Evolutionary conservation across 92 coral and sea anemone genomes (phyloP).

Genomic region (Isaurus tuberculatus): DNA sequence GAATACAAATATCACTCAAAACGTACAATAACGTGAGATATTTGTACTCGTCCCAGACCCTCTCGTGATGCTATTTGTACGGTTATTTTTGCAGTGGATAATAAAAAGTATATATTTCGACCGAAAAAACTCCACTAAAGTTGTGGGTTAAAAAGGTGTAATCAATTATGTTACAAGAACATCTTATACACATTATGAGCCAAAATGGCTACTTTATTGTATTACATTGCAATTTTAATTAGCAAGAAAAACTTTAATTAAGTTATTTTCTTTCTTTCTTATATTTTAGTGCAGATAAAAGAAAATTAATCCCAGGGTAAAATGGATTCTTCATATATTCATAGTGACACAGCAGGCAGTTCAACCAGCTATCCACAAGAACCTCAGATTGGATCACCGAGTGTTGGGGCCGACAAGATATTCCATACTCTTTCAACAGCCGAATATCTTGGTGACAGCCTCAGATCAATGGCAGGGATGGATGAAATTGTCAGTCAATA

Average conservation of each 20-base stretch:
- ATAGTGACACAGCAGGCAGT: background rate
- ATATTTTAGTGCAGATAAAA: background rate
- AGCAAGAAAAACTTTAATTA: background rate
- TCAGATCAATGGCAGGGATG: conserved; percentile 30
- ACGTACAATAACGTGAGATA: too few species aligned
- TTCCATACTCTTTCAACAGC: conserved; percentile 35
- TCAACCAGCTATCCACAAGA: conserved; percentile 26
- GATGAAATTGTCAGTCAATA: conserved; percentile 27
- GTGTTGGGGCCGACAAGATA: conserved; percentile 8
- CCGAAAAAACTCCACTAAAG: too few species aligned
- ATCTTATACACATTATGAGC: too few species aligned
- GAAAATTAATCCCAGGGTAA: background rate
- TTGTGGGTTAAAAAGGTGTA: too few species aligned
- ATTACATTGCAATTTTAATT: too few species aligned
- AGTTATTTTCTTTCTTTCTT: background rate
- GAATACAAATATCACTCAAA: too few species aligned
- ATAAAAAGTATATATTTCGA: too few species aligned
- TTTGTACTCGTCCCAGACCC: too few species aligned
- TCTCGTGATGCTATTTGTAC: too few species aligned
- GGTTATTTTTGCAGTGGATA: too few species aligned
- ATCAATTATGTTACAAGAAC: too few species aligned
- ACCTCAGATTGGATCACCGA: background rate
- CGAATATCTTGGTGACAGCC: conserved; percentile 9
- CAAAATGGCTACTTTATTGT: too few species aligned
- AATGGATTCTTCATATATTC: conserved; percentile 27